These are phyloP conservation scores for Cardiocondyla obscurior DNA, from an alignment of 1,140 invertebrate species.

Conservation along the genomic window DNA sequence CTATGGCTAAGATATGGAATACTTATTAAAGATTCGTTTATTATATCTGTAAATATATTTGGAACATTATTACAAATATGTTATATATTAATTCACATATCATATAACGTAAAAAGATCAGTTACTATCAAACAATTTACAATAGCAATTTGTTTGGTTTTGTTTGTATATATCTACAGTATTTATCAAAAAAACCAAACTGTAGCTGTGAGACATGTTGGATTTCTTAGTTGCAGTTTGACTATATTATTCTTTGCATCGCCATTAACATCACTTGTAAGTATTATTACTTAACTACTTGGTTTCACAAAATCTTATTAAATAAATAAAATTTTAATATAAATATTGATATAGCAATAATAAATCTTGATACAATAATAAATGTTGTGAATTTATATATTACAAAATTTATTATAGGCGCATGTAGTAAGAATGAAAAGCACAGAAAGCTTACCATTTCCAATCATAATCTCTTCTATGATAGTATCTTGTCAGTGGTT, in stretches of 20 bases:
- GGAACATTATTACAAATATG: conserved; percentile 87
- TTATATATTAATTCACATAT: conserved; percentile 87
- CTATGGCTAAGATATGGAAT: conserved; percentile 89
- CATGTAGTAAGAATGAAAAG: conserved; percentile 90
- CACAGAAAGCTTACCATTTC: conserved; percentile 91
- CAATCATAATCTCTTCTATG: conserved; percentile 90
- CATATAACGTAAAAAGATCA: conserved; percentile 87
- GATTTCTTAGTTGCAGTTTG: conserved; percentile 88
- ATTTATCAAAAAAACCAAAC: conserved; percentile 75
- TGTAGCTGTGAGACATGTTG: conserved; percentile 81
- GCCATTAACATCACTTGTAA: conserved; percentile 89
- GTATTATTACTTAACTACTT: conserved; percentile 57
- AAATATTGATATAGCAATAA: not conserved
- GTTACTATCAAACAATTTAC: conserved; percentile 83
- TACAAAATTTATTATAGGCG: conserved; percentile 78
- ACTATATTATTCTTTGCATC: conserved; percentile 92
- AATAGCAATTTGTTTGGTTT: conserved; percentile 77
- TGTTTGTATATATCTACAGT: conserved; percentile 82
- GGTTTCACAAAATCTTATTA: not conserved
- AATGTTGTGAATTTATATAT: conserved; percentile 1
- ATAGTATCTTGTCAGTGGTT: conserved; percentile 90
- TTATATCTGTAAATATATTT: conserved; percentile 88
- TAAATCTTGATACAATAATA: not conserved
- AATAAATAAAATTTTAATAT: conserved; percentile 25
- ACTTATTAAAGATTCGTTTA: conserved; percentile 86